These are phyloP conservation scores for Anas platyrhynchos DNA, from an alignment of 2,113 vertebrate species.

Conservation along the genomic window DNA sequence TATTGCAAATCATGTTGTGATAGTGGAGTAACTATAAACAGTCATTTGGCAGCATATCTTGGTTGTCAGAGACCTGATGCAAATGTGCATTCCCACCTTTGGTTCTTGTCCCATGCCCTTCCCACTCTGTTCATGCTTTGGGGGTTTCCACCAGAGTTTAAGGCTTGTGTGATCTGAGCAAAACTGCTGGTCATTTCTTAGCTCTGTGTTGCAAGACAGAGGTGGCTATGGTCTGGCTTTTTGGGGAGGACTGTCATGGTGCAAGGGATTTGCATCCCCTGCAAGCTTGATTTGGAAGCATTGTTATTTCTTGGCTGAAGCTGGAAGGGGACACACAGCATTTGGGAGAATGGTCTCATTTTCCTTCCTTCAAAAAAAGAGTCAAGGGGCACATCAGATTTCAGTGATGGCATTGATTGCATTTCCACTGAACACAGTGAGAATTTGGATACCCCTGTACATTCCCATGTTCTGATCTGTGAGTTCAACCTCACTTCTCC, in stretches of 20 bases:
- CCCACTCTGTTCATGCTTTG: neutral
- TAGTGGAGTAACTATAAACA: neutral
- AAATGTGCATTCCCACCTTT: neutral
- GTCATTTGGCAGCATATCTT: neutral
- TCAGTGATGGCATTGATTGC: accelerated
- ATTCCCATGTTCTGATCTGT: neutral
- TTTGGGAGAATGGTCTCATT: neutral
- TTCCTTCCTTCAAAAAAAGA: neutral
- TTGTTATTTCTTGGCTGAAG: neutral
- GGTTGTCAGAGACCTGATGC: neutral
- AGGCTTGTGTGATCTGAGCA: neutral
- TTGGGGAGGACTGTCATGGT: neutral
- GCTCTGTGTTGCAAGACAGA: neutral
- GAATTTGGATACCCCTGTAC: neutral
- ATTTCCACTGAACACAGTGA: accelerated
- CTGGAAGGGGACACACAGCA: neutral
- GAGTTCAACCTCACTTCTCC: neutral
- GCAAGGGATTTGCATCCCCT: neutral
- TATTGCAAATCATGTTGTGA: neutral
- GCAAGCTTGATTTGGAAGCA: neutral
- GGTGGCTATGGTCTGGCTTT: neutral
- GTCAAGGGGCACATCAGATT: neutral
- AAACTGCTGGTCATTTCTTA: neutral
- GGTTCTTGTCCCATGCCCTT: neutral
- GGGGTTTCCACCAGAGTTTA: accelerated